Percentiles rank a stretch among this genome's conserved stretches.
Conservation (phyloP, 1,140 invertebrate species). For the Megathymus violae region DNA sequence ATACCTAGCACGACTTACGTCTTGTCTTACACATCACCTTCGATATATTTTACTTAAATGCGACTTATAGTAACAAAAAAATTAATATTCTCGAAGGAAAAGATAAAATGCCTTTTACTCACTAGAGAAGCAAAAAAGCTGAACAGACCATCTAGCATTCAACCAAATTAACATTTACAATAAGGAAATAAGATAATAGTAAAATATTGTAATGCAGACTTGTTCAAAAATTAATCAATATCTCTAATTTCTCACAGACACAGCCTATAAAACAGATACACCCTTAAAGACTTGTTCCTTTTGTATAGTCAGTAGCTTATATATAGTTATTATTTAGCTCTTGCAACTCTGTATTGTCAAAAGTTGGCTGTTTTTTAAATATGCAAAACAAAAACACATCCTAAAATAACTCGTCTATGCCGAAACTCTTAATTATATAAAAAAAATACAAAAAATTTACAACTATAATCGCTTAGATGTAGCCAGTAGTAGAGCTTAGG, state of each 20-base stretch:
- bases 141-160: conserved; percentile 7
- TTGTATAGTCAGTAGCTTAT: conserved; percentile 1
- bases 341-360: conserved; percentile 7
- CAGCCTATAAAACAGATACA: conserved; percentile 37
- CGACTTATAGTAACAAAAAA: conserved; percentile 14
- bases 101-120: not conserved
- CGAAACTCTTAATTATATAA: too few species aligned
- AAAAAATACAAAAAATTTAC: too few species aligned
- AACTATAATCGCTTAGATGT: too few species aligned
- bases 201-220: conserved; percentile 33
- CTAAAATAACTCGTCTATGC: too few species aligned
- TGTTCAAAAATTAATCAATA: conserved; percentile 31
- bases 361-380: too few species aligned
- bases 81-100: conserved; percentile 3
- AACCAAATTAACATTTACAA: not conserved
- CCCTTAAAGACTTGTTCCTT: conserved; percentile 12
- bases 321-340: not conserved
- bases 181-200: conserved; percentile 14
- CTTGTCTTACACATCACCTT: not conserved
- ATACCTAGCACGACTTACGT: not conserved
- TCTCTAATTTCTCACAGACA: conserved; percentile 37
- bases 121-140: conserved; percentile 7
- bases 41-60: conserved; percentile 20
- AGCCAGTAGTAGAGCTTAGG: too few species aligned
- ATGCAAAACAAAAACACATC: not conserved